Evolutionary conservation across 2,888 invertebrate genomes (phyloP).

Genomic region (Meta bourneti): DNA sequence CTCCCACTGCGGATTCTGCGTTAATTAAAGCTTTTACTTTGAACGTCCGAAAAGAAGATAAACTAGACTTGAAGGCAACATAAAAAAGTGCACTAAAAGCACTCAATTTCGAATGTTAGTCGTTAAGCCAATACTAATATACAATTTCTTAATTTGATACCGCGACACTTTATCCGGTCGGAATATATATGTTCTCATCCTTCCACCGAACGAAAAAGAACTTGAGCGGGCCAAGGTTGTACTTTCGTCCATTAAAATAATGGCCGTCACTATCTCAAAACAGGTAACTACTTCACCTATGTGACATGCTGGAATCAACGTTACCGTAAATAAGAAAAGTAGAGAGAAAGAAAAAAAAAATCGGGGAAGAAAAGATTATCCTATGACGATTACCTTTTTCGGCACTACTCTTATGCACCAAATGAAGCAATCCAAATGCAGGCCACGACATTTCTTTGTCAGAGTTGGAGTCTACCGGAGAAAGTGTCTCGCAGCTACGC

Average conservation of each 20-base stretch:
- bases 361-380: conserved; percentile 49
- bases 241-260: conserved; percentile 68
- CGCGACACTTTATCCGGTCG: not conserved
- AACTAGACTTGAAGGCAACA: not conserved
- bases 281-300: conserved; percentile 60
- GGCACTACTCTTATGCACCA: conserved; percentile 28
- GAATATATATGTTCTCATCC: not conserved
- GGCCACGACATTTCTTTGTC: conserved; percentile 68
- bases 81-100: not conserved
- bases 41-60: no score
- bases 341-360: conserved; percentile 17
- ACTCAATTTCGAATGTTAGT: not conserved
- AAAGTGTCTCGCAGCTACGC: conserved; percentile 69
- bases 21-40: no score
- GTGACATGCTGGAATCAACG: conserved; percentile 58
- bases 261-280: conserved; percentile 58
- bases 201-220: conserved; percentile 7
- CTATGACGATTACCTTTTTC: conserved; percentile 69
- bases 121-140: not conserved
- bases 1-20: not conserved
- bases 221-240: conserved; percentile 52
- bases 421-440: conserved; percentile 75
- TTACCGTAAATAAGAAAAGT: conserved; percentile 55
- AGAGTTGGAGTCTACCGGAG: conserved; percentile 10
- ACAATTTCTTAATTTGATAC: not conserved